phyloP scores from a whole-genome alignment of 2,888 invertebrate genomes.

The Oligia strigilis region DNA sequence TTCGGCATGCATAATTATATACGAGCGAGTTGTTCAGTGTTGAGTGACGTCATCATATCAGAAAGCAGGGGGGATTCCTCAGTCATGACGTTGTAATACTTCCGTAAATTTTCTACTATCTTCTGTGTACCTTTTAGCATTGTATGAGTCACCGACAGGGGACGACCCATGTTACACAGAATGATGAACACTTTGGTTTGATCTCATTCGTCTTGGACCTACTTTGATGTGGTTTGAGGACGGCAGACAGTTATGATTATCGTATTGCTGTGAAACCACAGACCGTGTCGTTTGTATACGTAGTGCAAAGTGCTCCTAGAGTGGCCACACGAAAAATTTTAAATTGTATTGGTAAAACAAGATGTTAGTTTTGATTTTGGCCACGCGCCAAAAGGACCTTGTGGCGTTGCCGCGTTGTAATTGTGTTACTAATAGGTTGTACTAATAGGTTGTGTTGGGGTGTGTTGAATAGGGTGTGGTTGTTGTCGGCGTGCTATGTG shows the following conservation, averaged over 20 bases:
- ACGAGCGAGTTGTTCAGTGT: no score
- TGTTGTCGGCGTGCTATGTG: no score
- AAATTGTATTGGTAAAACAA: neutral
- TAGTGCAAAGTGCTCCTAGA: neutral
- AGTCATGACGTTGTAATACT: neutral
- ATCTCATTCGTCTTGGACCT: neutral
- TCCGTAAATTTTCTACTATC: conserved; percentile 1
- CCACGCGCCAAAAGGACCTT: neutral
- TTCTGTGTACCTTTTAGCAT: neutral
- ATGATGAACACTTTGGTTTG: neutral
- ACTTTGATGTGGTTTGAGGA: conserved; percentile 14
- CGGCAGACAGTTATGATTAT: neutral
- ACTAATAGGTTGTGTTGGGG: no score
- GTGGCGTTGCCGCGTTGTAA: neutral
- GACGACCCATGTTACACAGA: conserved; percentile 11
- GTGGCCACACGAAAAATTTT: neutral
- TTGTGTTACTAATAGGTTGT: no score
- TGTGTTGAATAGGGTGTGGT: no score
- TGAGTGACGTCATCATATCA: conserved; percentile 11
- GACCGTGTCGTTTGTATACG: neutral
- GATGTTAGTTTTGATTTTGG: neutral
- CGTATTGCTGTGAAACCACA: conserved; percentile 2
- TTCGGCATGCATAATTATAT: neutral
- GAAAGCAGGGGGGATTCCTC: conserved; percentile 27
- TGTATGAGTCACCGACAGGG: conserved; percentile 7